Conservation (phyloP, 2,113 vertebrate species). For the Tachuris rubrigastra region DNA sequence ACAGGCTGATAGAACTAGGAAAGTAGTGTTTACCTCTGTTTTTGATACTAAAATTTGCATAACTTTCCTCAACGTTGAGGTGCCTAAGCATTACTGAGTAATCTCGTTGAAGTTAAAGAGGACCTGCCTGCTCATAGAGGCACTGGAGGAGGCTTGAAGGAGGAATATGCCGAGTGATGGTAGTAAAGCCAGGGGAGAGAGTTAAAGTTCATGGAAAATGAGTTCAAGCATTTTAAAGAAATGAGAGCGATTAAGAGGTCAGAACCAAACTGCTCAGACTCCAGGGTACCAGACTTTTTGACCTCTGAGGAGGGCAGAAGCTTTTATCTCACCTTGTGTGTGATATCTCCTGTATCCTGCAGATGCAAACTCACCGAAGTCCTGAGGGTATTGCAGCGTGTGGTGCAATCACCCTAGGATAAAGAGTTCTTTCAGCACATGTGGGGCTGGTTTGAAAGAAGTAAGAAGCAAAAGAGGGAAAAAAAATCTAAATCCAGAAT, state of each 20-base stretch:
- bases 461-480: background rate
- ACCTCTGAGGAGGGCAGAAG: background rate
- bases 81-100: background rate
- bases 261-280: background rate
- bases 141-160: background rate
- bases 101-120: background rate
- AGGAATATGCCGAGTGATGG: background rate
- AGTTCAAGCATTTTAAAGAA: background rate
- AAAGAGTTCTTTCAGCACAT: background rate
- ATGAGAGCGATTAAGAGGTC: background rate
- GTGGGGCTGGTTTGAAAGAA: background rate
- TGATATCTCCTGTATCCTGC: background rate
- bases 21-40: background rate
- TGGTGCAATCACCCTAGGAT: background rate
- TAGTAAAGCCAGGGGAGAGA: background rate
- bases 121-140: background rate
- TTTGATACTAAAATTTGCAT: background rate
- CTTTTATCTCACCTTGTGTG: background rate
- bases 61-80: background rate
- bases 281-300: background rate
- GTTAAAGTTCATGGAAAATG: background rate
- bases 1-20: background rate
- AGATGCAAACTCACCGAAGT: background rate
- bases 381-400: rapidly evolving
- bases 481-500: background rate